Evolutionary conservation across 92 coral and sea anemone species (phyloP).

Genomic region (Galaxea fascicularis): DNA sequence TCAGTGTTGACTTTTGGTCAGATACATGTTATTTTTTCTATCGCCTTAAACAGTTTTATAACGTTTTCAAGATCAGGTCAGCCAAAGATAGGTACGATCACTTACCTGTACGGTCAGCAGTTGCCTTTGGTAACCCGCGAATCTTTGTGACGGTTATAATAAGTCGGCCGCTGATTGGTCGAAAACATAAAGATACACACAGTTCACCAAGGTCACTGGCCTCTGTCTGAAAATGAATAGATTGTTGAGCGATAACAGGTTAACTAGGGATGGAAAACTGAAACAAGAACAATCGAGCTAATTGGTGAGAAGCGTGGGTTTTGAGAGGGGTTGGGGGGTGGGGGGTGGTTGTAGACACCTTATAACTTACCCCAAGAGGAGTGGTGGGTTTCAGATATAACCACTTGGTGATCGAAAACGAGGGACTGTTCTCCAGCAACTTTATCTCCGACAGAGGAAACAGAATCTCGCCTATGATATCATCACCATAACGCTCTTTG

Average conservation of each 20-base stretch:
- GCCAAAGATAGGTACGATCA: background rate
- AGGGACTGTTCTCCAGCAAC: conserved; percentile 73
- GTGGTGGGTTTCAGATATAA: conserved; percentile 62
- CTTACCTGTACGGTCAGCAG: conserved; percentile 87
- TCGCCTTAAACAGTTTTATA: too few species aligned
- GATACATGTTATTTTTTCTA: too few species aligned
- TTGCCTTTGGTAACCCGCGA: conserved; percentile 81
- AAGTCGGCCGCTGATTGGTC: conserved; percentile 99
- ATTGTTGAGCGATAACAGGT: background rate
- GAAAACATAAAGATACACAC: conserved; percentile 94
- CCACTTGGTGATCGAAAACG: conserved; percentile 87
- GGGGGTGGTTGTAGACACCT: too few species aligned
- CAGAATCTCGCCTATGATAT: conserved; percentile 93
- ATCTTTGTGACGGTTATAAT: conserved; percentile 89
- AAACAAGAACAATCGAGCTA: background rate
- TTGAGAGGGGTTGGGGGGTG: too few species aligned
- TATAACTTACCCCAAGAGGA: conserved; percentile 38
- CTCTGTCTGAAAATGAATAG: conserved; percentile 61
- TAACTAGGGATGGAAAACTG: background rate
- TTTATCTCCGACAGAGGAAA: conserved; percentile 87
- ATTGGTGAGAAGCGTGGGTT: too few species aligned
- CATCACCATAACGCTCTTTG: conserved; percentile 92
- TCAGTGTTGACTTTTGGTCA: too few species aligned
- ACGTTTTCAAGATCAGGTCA: too few species aligned
- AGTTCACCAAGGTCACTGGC: conserved; percentile 78